A percentile compares a stretch with the other conserved stretches of the same genome.
Evolutionary conservation across 2,888 invertebrate genomes (phyloP).

Genomic region (Cremastobaeus sp.): DNA sequence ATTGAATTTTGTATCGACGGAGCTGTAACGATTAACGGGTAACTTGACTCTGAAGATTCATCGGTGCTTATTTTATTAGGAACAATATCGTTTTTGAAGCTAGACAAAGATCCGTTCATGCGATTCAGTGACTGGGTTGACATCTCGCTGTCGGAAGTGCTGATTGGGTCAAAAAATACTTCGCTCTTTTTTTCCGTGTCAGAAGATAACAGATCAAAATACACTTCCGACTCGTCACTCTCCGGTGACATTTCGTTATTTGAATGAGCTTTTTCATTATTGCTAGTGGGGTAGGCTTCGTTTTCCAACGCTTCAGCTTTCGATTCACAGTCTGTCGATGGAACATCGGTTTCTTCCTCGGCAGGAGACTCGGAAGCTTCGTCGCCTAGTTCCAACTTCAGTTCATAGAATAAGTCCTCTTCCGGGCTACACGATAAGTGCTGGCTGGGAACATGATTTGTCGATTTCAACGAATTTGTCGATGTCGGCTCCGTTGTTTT

Average conservation of each 20-base stretch:
- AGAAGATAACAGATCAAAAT: conserved; percentile 73
- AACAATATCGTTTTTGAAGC: conserved; percentile 14
- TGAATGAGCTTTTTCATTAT: conserved; percentile 65
- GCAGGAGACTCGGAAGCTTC: conserved; percentile 86
- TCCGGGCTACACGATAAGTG: conserved; percentile 78
- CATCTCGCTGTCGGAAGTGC: conserved; percentile 69
- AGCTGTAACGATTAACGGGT: conserved; percentile 20
- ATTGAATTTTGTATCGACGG: conserved; percentile 61
- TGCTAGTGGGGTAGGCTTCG: neutral
- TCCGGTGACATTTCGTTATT: conserved; percentile 71
- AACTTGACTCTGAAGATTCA: conserved; percentile 69
- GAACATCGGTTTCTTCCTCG: conserved; percentile 79
- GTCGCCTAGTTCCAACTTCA: conserved; percentile 65
- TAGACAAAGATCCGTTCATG: conserved; percentile 8
- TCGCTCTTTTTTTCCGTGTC: conserved; percentile 69
- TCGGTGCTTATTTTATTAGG: conserved; percentile 56
- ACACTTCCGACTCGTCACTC: conserved; percentile 78
- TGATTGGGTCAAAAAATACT: conserved; percentile 64
- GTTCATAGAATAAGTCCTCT: conserved; percentile 73
- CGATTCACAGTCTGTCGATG: too few relatives aligned
- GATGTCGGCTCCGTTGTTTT: conserved; percentile 70
- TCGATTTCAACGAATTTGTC: neutral
- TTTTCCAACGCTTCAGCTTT: too few relatives aligned
- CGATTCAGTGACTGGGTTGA: conserved; percentile 76
- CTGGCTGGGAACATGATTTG: conserved; percentile 73